These are phyloP conservation scores for Platycheirus albimanus DNA, from an alignment of 2,888 invertebrate species.

Conservation along the genomic window DNA sequence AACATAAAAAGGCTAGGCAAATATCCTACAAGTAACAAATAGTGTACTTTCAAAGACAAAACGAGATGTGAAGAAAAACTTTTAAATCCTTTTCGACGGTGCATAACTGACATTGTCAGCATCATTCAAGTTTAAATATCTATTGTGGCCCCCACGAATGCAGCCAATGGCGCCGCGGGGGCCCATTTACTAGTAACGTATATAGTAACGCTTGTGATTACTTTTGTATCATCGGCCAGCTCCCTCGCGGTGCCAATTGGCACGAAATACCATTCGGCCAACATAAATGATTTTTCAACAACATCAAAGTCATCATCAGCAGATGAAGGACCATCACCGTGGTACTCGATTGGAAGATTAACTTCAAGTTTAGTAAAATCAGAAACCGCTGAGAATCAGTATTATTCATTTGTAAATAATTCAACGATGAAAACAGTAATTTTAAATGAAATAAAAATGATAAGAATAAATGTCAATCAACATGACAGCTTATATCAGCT, in stretches of 20 bases:
- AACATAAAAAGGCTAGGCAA: too few species aligned
- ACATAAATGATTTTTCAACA: conserved; percentile 3
- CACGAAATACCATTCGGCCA: conserved; percentile 52
- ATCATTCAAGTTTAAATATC: conserved; percentile 76
- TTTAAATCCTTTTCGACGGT: too few species aligned
- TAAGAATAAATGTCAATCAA: conserved; percentile 51
- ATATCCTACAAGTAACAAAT: too few species aligned
- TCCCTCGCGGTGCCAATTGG: conserved; percentile 81
- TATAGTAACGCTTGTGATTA: conserved; percentile 79
- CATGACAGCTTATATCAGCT: conserved; percentile 35
- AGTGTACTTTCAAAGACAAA: too few species aligned
- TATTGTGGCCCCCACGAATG: conserved; percentile 82
- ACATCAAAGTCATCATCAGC: conserved; percentile 10
- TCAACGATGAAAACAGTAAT: conserved; percentile 11
- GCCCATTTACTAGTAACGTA: conserved; percentile 80
- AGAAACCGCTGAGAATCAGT: conserved; percentile 28
- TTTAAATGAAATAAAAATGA: conserved; percentile 20
- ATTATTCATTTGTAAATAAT: conserved; percentile 35
- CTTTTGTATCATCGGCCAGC: conserved; percentile 78
- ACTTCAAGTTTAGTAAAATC: conserved; percentile 71
- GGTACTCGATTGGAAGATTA: conserved; percentile 75
- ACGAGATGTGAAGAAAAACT: too few species aligned
- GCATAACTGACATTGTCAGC: neutral
- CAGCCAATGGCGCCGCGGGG: conserved; percentile 83
- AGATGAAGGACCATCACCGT: conserved; percentile 62